Evolutionary conservation across 2,113 vertebrate species (phyloP).

Genomic region (Callocephalon fimbriatum): DNA sequence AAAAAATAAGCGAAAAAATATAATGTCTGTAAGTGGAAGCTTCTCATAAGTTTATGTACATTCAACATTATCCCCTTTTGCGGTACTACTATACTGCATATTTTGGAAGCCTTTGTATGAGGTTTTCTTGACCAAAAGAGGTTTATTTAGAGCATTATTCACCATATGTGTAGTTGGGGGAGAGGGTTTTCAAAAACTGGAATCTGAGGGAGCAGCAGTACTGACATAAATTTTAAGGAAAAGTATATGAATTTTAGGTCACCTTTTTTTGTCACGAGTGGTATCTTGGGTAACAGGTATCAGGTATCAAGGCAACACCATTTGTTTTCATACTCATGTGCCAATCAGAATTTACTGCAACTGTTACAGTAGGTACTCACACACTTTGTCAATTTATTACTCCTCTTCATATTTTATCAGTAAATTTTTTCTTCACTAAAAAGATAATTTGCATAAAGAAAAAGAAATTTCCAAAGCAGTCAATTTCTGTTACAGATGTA

Average conservation of each 20-base stretch:
- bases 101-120: not conserved
- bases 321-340: not conserved
- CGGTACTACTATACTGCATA: rapidly evolving
- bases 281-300: not conserved
- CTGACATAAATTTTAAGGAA: not conserved
- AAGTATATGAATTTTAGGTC: not conserved
- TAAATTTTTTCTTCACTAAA: not conserved
- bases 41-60: not conserved
- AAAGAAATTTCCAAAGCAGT: not conserved
- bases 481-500: not conserved
- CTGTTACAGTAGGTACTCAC: not conserved
- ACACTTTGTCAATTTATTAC: not conserved
- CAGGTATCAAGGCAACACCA: too few species aligned
- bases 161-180: not conserved
- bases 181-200: not conserved
- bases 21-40: not conserved
- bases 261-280: not conserved
- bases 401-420: not conserved
- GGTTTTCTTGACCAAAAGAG: not conserved
- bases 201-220: not conserved
- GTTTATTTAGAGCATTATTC: not conserved
- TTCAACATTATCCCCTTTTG: not conserved
- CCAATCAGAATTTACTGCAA: not conserved
- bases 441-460: not conserved
- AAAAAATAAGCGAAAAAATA: not conserved